These are phyloP conservation scores for Bombus fervidus DNA, from an alignment of 1,140 invertebrate genomes.

Conservation along the genomic window DNA sequence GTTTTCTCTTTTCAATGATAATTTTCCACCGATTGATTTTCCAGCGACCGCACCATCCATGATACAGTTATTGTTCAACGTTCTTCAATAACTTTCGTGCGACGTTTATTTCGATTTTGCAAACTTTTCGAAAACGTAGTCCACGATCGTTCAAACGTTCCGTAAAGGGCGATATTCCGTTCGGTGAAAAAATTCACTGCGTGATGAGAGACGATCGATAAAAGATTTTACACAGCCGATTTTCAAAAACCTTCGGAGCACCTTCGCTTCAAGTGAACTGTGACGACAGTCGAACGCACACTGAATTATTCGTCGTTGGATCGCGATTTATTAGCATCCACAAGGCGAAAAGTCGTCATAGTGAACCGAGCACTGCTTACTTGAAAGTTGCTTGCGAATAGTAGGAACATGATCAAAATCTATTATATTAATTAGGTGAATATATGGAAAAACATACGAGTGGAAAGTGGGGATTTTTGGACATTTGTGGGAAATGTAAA, in stretches of 20 bases:
- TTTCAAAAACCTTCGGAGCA: not conserved
- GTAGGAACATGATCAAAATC: not conserved
- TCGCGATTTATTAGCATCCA: slow-evolving; percentile 34
- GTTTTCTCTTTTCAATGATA: too few relatives aligned
- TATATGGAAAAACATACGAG: too few relatives aligned
- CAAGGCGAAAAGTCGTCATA: not conserved
- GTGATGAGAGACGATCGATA: not conserved
- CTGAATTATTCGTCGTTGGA: slow-evolving; percentile 17
- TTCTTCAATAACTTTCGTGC: not conserved
- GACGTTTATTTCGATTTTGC: too few relatives aligned
- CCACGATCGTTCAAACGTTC: not conserved
- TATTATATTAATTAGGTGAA: not conserved
- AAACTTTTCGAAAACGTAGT: too few relatives aligned
- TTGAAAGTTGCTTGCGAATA: not conserved
- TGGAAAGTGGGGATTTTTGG: too few relatives aligned
- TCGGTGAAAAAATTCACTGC: not conserved
- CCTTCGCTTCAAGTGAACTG: slow-evolving; percentile 8
- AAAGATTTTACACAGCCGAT: not conserved
- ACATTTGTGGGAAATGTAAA: too few relatives aligned
- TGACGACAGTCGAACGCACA: slow-evolving; percentile 11
- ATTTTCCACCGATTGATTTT: not conserved
- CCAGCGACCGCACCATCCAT: not conserved
- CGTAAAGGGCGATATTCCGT: not conserved
- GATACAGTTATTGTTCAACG: not conserved
- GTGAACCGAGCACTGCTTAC: not conserved